Base-by-base conservation (phyloP, 2,888 invertebrate species). In the Augiades crinisus region DNA sequence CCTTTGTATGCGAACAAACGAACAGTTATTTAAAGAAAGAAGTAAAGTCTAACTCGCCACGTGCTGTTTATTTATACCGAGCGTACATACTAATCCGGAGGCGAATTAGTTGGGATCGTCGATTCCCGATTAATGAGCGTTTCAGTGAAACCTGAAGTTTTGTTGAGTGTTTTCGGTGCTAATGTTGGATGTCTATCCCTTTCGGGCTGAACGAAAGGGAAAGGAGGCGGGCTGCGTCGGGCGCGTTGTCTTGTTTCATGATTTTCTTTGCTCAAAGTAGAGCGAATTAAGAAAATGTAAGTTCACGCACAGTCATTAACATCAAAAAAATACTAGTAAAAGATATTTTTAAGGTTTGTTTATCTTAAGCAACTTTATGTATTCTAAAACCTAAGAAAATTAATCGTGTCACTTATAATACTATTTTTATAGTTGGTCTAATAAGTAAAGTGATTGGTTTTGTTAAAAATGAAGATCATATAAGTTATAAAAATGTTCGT, bases 121-220 rank as follows among this genome's bases (percentile, higher is more conserved):
- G 27, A 53, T 46, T 36, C 37, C 8, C 37, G 46, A 31, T 53
- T 45, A 53, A 52, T 68, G 61, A 64, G 66, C 68, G 70, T 70
- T 67, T 65, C 72, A 75, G 81, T 72, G 72, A 71, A 70, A 75
- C 72, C 72, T 77, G 76, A 77, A 85, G 84, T 87, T 83, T 68
- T 72, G 55, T 65, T 64, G 65, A 64, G 87, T 87, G 86, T 78
- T 83, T 83, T 84, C 77, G 83, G 86, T 87, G 85, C 78, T 77
- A 78, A 81, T 82, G 79, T 73, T 57, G 55, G 57, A 49, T 51
- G 27, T 63, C 74, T 78, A 68, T 84, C 82, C 74, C 78, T 76
- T 69, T 85, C 81, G 64, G 61, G 61, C 68, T 65, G 76, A 78
- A 81, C 65, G 78, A 85, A 82, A 85, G 79, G 75, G 82, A 86